Conservation (phyloP, 2,888 invertebrate genomes). For the Eremobia ochroleuca region DNA sequence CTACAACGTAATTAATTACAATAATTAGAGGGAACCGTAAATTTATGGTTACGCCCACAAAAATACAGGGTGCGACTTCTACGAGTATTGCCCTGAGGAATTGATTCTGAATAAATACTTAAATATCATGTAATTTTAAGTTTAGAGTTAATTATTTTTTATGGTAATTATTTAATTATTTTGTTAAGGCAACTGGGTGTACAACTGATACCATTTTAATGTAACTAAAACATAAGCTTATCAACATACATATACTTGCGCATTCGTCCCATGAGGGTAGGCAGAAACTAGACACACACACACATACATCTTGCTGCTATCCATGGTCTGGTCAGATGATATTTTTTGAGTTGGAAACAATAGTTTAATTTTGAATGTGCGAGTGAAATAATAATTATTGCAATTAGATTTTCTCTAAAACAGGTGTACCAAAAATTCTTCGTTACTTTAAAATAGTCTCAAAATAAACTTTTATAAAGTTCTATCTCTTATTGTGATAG, state of each 20-base stretch:
- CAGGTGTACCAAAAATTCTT: not conserved
- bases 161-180: not conserved
- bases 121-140: not conserved
- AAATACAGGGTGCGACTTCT: slow-evolving; percentile 49
- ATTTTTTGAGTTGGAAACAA: not conserved
- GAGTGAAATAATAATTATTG: not conserved
- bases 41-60: slow-evolving; percentile 67
- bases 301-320: no score
- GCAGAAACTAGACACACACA: no score
- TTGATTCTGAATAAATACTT: slow-evolving; percentile 36
- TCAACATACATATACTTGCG: not conserved
- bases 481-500: not conserved
- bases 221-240: not conserved
- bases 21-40: slow-evolving; percentile 72
- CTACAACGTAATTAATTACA: slow-evolving; percentile 69
- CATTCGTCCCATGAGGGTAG: not conserved
- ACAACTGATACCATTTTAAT: not conserved
- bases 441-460: slow-evolving; percentile 10
- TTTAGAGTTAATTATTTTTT: slow-evolving; percentile 22
- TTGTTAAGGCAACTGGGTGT: not conserved
- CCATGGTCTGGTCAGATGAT: no score
- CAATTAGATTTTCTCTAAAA: not conserved
- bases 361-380: not conserved
- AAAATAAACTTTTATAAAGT: slow-evolving; percentile 1
- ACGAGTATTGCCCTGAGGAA: slow-evolving; percentile 37